Evolutionary conservation across 2,888 invertebrate species (phyloP), one percentile per base, ranked within the genome.

Genomic region (Apotomis capreana): DNA sequence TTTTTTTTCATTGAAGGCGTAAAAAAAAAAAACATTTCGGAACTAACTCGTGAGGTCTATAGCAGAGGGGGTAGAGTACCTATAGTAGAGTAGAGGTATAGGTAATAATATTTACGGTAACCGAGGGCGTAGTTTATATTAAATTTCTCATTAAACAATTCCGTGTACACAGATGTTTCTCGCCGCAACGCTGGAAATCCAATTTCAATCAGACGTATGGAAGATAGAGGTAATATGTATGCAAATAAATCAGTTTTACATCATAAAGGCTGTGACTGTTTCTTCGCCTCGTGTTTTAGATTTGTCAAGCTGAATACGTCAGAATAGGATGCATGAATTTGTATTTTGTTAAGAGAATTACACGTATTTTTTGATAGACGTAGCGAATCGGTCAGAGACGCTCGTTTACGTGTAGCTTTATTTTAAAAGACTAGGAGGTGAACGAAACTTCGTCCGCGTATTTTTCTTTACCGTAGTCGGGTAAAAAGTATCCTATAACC

Each of bases 241-340:
- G 71, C 71, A 62, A 71, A 71, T 62, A 62, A 62, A 51, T 69
- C 57, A 40, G 57, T 62, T 58, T 61, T 51, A 57, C 61, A 73
- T 57, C n/a, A 60, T 61, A 70, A 65, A 46, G 49, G 55, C 51
- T 65, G 60, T 67, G 49, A 57, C 61, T 57, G 13, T 55, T 62
- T 51, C 58, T 12, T 6, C 54, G 51, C 40, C 51, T 61, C 57
- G 26, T 40, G n/a, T 49, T 15, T 36, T 15, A 15, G 15, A 67
- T 60, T 67, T 58, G 67, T 40, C n/a, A 49, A 54, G 49, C 46
- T 9, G 5, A 40, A 6, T 40, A 6, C 40, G 40, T 40, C 40
- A 40, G 40, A 6, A 40, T 6, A 49, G 5, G 49, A 36, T 26
- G 26, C 26, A n/a, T 67, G 60, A 15, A 60, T 10, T 44, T 40